phyloP scores from a whole-genome alignment of 1,140 invertebrate genomes.

The Andricus grossulariae region DNA sequence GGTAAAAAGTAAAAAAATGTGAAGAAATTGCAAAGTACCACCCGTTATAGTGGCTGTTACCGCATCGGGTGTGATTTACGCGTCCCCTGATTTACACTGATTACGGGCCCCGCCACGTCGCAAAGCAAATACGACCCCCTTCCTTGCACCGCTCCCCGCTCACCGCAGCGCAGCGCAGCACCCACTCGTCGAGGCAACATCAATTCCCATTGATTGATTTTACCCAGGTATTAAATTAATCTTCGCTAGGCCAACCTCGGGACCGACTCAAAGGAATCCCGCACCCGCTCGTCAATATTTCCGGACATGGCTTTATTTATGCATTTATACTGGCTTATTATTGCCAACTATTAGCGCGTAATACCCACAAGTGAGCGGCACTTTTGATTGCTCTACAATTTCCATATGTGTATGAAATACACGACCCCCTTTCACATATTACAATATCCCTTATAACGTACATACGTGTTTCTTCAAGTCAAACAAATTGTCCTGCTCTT shows the following conservation, averaged over 20 bases:
- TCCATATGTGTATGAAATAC: neutral
- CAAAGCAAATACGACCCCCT: conserved; percentile 69
- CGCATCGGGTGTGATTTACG: conserved; percentile 74
- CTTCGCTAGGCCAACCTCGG: conserved; percentile 36
- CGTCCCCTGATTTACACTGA: conserved; percentile 76
- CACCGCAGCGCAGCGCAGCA: conserved; percentile 39
- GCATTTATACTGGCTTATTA: conserved; percentile 47
- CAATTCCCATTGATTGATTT: conserved; percentile 73
- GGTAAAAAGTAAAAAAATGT: neutral
- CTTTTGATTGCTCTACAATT: conserved; percentile 4
- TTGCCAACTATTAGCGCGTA: conserved; percentile 36
- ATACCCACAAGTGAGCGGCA: conserved; percentile 30
- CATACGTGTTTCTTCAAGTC: too few relatives aligned
- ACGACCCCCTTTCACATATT: too few relatives aligned
- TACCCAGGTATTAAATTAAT: conserved; percentile 73
- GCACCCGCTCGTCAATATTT: conserved; percentile 31
- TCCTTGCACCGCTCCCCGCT: conserved; percentile 33
- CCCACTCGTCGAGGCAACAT: conserved; percentile 64
- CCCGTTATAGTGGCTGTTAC: conserved; percentile 68
- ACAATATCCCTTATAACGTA: too few relatives aligned
- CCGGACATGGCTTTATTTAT: conserved; percentile 42
- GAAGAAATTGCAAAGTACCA: conserved; percentile 48
- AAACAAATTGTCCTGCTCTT: too few relatives aligned
- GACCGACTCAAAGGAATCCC: conserved; percentile 45
- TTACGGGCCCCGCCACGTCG: conserved; percentile 71